Base-by-base conservation (phyloP, 2,113 vertebrate genomes). In the Peromyscus californicus region DNA sequence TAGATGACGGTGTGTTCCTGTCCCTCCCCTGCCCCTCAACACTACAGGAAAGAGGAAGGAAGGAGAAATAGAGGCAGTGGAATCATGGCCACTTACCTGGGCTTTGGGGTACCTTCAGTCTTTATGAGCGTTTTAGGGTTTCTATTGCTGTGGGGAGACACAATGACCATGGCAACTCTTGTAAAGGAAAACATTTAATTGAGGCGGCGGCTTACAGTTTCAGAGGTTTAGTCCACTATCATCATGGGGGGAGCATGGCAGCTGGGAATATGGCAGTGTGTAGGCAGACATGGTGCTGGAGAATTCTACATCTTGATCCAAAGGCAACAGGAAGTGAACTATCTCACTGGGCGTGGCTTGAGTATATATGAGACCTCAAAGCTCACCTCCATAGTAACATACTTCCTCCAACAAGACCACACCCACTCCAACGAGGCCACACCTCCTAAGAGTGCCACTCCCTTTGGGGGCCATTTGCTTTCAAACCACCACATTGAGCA, bases 1-100 rank as follows among this genome's bases (percentile, higher is more conserved):
- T 0, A 17, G 39, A 22, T 29, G 42, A 17, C 22, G 22, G 61
- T 1, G 70, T 72, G 17, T 72, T 39, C 70, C 36, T 72, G 17
- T 72, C 36, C 36, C 7, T 72, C 7, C 29, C 51, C 24, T 15
- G 29, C 31, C 26, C 74, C 7, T 3, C 36, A 75, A 16, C 17
- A 7, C 0, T 19, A 5, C 1, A n/a, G 24, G 26, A 42, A 45
- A 85, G 13, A 65, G 10, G 84, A 19, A 4, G 21, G 48, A 61
- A 45, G 24, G 5, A 15, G n/a, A 36, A 29, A 7, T 31, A 12
- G 8, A 4, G 83, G 26, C 2, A 7, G 11, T 21, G 7, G 70
- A 42, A 89, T 2, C 13, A 3, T 31, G 16, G 31, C 5, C 4
- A 9, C 0, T 19, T 29, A 0, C 6, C 4, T 33, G 54, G 42